Evolutionary conservation across 2,797 vertebrate genomes (phyloP), one percentile per base, ranked within the genome.

Genomic region (Melopsittacus undulatus): DNA sequence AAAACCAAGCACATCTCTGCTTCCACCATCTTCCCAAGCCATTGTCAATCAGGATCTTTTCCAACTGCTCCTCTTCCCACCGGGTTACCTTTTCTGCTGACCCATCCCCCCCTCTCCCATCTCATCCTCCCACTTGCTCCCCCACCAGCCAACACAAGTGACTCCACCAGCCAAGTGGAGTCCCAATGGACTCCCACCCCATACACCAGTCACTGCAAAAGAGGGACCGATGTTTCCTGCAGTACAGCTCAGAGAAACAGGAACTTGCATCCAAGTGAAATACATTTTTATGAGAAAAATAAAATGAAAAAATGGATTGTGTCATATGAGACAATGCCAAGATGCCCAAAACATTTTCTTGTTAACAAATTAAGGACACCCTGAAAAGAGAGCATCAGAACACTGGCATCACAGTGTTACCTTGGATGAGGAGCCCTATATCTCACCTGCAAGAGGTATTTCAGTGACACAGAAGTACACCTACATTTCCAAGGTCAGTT

Each of bases 81-180:
- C 9, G 30, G 9, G 15, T 30, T 36, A 32, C 16, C 29, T 45
- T 36, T 51, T 29, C 48, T 57, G 36, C 26, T 43, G 77, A 10
- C 30, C 15, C 49, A 30, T 18, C 26, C 56, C 30, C 10, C 70
- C 23, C 32, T 38, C 40, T 76, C 70, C 51, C 32, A 23, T 12
- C 67, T 34, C 48, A 30, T 43, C 24, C 36, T 38, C 23, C 29
- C n/a, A 13, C 29, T 56, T 56, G 24, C 8, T 26, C 13, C 22
- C 32, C 4, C 52, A 6, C 10, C 54, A 76, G 24, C 57, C 23
- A 18, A 36, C 2, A 2, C 0, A 0, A 56, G 42, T 2, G 10
- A 40, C 57, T 54, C 22, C 34, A 49, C 42, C 27, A 68, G 54
- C 38, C 12, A 20, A 76, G 45, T n/a, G n/a, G n/a, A n/a, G n/a